phyloP scores from a whole-genome alignment of 2,797 vertebrate species.

The Anabacerthia variegaticeps region DNA sequence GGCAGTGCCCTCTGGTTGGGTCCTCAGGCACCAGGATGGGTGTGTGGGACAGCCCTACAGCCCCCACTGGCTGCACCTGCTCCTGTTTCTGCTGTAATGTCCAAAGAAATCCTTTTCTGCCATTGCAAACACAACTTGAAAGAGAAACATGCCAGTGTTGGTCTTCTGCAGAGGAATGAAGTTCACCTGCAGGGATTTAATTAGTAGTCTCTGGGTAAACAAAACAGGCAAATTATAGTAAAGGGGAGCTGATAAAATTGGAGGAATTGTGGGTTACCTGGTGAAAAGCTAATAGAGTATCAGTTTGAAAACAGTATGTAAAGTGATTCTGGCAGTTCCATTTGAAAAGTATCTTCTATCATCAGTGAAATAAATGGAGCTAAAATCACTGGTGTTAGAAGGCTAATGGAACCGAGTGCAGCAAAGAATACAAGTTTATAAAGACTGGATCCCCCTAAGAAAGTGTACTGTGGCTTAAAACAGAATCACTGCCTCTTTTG shows the following conservation, averaged over 20 bases:
- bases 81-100: background rate
- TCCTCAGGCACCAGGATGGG: accelerated
- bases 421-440: background rate
- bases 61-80: accelerated
- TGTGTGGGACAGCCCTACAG: background rate
- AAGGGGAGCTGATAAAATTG: slow-evolving; percentile 19
- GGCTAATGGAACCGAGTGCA: slow-evolving; percentile 11
- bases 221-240: background rate
- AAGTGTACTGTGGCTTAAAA: background rate
- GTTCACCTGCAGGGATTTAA: slow-evolving; percentile 27
- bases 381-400: slow-evolving; percentile 32
- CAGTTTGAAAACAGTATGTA: slow-evolving; percentile 40
- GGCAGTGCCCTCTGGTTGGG: background rate
- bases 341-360: slow-evolving; percentile 52
- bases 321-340: slow-evolving; percentile 50
- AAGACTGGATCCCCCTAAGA: background rate
- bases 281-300: slow-evolving; percentile 49
- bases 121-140: background rate
- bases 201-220: slow-evolving; percentile 16
- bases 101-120: background rate
- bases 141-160: background rate
- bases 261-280: slow-evolving; percentile 5
- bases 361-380: slow-evolving; percentile 46
- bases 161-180: background rate
- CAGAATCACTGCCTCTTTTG: background rate